These are phyloP conservation scores for Tribolium castaneum DNA, from an alignment of 1,140 invertebrate genomes.

Conservation along the genomic window DNA sequence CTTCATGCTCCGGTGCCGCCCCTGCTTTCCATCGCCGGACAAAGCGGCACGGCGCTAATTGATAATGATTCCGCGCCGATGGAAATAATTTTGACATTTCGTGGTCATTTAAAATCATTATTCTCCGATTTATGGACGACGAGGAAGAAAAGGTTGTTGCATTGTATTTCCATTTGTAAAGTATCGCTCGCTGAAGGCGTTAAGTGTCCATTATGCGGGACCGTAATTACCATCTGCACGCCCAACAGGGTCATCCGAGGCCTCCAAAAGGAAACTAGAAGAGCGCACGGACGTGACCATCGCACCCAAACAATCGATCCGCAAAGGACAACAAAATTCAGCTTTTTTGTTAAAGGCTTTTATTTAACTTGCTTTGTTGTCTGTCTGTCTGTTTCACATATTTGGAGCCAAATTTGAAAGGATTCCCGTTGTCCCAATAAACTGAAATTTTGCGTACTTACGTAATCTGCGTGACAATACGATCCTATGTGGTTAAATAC, in stretches of 20 bases:
- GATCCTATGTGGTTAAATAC: too few relatives aligned
- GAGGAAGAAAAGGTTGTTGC: constrained; percentile 15
- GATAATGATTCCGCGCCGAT: constrained; percentile 17
- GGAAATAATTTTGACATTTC: constrained; percentile 41
- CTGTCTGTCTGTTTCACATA: too few relatives aligned
- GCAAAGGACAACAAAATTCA: too few relatives aligned
- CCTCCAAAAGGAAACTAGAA: not conserved
- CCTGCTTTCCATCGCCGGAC: constrained; percentile 3
- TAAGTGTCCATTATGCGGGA: constrained; percentile 33
- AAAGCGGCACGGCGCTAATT: constrained; percentile 21
- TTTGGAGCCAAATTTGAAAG: too few relatives aligned
- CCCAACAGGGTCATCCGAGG: not conserved
- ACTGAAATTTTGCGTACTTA: too few relatives aligned
- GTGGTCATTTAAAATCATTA: constrained; percentile 41
- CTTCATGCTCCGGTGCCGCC: constrained; percentile 3
- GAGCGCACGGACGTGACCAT: not conserved
- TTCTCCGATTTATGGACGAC: constrained; percentile 14
- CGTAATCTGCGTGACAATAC: too few relatives aligned
- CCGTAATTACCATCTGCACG: constrained; percentile 37
- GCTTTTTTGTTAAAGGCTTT: too few relatives aligned
- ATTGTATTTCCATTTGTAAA: constrained; percentile 35
- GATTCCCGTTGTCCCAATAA: too few relatives aligned
- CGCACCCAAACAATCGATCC: not conserved
- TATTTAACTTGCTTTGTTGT: too few relatives aligned
- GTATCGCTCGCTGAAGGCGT: constrained; percentile 25